These are phyloP conservation scores for Epinotia ramella DNA, from an alignment of 2,888 invertebrate genomes.

Conservation along the genomic window DNA sequence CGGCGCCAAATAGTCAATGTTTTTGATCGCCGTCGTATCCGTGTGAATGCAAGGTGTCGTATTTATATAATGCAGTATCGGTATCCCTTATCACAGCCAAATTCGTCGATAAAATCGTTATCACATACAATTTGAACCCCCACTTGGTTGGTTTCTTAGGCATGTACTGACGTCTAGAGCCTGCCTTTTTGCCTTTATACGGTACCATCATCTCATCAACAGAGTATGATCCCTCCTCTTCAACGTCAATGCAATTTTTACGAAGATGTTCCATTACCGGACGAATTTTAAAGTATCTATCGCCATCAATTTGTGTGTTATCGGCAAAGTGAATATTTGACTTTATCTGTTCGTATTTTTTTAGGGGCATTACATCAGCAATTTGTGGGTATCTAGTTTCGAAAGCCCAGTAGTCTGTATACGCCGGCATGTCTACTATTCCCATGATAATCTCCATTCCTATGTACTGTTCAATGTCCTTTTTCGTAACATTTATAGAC, in stretches of 20 bases:
- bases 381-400: constrained; percentile 17
- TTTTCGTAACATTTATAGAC: constrained; percentile 6
- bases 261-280: constrained; percentile 11
- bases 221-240: constrained; percentile 45
- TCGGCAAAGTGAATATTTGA: constrained; percentile 6
- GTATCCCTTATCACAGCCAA: too few relatives aligned
- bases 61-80: too few relatives aligned
- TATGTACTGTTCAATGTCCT: constrained; percentile 17
- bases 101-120: too few relatives aligned
- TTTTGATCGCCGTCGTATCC: too few relatives aligned
- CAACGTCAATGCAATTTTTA: constrained; percentile 34
- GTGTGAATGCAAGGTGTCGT: too few relatives aligned
- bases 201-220: constrained; percentile 48
- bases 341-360: constrained; percentile 11
- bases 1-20: too few relatives aligned
- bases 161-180: constrained; percentile 45
- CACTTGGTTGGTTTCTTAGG: constrained; percentile 42
- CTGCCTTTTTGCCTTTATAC: constrained; percentile 46
- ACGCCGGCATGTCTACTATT: constrained; percentile 17
- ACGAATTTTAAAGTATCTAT: constrained; percentile 5
- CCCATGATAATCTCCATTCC: constrained; percentile 16
- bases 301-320: constrained; percentile 7
- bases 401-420: constrained; percentile 21
- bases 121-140: constrained; percentile 46
- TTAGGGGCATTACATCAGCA: constrained; percentile 18